Conservation (phyloP, 2,888 invertebrate species). For the Hypena proboscidalis region DNA sequence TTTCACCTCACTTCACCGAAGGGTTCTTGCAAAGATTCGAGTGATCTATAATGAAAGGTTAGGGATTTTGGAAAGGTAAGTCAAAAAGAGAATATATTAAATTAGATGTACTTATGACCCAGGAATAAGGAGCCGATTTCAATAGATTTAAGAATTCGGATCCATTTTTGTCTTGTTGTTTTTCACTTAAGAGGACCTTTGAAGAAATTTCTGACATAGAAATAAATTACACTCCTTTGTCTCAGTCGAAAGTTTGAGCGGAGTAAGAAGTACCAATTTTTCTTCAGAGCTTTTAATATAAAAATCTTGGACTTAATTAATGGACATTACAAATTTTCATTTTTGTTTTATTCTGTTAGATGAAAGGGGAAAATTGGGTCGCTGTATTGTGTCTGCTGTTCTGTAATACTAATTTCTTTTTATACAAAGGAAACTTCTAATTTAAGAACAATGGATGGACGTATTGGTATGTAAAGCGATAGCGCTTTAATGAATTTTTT, state of each 20-base stretch:
- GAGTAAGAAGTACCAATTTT: constrained; percentile 1
- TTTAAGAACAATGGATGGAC: no score
- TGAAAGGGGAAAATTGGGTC: not conserved
- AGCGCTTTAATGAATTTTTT: no score
- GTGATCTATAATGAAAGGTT: constrained; percentile 26
- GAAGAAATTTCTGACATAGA: constrained; percentile 1
- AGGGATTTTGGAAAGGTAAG: constrained; percentile 7
- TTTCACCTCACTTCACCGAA: constrained; percentile 31
- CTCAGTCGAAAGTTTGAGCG: constrained; percentile 3
- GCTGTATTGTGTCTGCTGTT: no score
- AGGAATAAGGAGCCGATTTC: not conserved
- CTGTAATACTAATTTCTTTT: no score
- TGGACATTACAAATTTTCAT: constrained; percentile 1
- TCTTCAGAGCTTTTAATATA: constrained; percentile 1
- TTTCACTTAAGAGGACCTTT: not conserved
- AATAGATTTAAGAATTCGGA: not conserved
- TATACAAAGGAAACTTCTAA: no score
- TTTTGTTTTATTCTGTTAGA: not conserved
- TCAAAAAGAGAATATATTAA: constrained; percentile 7
- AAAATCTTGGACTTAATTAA: constrained; percentile 2
- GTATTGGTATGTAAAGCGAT: no score
- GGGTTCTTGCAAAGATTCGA: constrained; percentile 30
- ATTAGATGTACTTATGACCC: constrained; percentile 2
- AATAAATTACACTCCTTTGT: constrained; percentile 2
- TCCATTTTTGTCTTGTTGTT: not conserved